Evolutionary conservation across 92 coral and sea anemone species (phyloP).

Genomic region (Anthopleura xanthogrammica): DNA sequence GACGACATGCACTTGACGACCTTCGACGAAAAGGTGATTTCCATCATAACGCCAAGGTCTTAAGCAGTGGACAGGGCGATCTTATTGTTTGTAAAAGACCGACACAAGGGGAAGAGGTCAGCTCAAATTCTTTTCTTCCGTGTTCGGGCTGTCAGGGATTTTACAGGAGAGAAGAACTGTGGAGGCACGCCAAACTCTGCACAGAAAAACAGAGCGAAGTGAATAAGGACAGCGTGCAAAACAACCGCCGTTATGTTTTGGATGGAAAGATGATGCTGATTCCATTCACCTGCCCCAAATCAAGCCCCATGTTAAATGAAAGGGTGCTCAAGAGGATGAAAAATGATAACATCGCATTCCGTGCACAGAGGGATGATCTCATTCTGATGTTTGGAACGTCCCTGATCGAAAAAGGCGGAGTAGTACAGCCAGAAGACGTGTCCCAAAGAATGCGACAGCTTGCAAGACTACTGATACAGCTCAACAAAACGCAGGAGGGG

Average conservation of each 20-base stretch:
- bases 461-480: neutral
- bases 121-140: neutral
- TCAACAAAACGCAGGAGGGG: neutral
- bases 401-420: neutral
- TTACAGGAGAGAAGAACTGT: neutral
- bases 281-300: constrained; percentile 15
- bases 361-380: neutral
- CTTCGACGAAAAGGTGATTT: constrained; percentile 8
- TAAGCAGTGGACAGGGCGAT: constrained; percentile 3
- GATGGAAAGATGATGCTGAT: neutral
- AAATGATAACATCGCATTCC: neutral
- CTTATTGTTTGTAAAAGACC: constrained; percentile 25
- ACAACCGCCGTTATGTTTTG: neutral
- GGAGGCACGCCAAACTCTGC: constrained; percentile 16
- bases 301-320: neutral
- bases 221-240: neutral
- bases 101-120: constrained; percentile 2
- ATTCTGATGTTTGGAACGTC: neutral
- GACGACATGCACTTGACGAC: too few relatives aligned
- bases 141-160: constrained; percentile 25
- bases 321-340: neutral
- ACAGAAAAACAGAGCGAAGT: neutral
- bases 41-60: constrained; percentile 18
- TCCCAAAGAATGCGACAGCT: neutral
- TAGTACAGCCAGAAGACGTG: neutral